These are phyloP conservation scores for Amblyraja radiata DNA, from an alignment of 2,797 vertebrate species.

Conservation along the genomic window DNA sequence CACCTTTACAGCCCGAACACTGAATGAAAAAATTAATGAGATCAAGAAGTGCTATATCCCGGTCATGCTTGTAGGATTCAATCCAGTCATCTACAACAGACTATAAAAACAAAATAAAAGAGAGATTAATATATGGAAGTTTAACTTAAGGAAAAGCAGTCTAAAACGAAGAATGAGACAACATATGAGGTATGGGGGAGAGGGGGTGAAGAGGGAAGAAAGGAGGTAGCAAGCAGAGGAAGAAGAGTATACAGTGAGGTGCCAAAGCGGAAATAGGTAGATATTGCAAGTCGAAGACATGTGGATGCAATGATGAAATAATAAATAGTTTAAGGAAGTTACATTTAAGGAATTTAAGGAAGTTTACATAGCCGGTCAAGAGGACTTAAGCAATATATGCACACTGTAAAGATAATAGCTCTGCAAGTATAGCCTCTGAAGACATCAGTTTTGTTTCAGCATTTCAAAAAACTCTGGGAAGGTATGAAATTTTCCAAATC, in stretches of 20 bases:
- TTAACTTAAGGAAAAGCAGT: neutral
- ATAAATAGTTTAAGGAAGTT: too few species aligned
- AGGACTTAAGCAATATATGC: neutral
- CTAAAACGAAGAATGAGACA: neutral
- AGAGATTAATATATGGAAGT: neutral
- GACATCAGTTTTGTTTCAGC: neutral
- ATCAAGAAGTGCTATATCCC: conserved; percentile 92
- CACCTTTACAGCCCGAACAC: conserved; percentile 98
- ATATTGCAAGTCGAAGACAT: neutral
- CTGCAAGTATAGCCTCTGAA: neutral
- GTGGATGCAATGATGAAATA: neutral
- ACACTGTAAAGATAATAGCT: neutral
- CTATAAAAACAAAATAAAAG: conserved; percentile 55
- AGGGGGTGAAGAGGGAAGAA: neutral
- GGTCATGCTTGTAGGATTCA: conserved; percentile 93
- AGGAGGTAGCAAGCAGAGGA: neutral
- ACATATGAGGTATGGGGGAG: too few species aligned
- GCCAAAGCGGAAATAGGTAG: neutral
- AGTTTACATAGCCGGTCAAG: neutral
- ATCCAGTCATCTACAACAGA: conserved; percentile 99
- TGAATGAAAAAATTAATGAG: conserved; percentile 99
- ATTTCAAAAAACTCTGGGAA: neutral
- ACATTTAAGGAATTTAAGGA: too few species aligned
- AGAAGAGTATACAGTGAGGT: neutral
- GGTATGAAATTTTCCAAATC: neutral